Conservation (phyloP, 2,113 vertebrate species). For the Plectropomus leopardus region DNA sequence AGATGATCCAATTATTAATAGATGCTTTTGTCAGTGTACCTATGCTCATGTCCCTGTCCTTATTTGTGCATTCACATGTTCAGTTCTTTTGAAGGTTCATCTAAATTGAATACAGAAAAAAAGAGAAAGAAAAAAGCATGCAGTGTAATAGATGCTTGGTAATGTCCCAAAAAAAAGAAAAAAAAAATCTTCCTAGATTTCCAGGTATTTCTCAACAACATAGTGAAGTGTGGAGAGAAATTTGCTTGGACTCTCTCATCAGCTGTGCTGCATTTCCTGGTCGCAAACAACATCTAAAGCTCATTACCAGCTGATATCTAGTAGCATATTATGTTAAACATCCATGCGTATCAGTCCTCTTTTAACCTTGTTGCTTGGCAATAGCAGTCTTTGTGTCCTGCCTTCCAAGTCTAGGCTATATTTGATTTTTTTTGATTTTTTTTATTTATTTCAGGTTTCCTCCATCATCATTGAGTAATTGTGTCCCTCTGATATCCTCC, state of each 20-base stretch:
- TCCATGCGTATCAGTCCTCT: conserved; percentile 8
- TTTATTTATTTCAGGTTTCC: conserved; percentile 26
- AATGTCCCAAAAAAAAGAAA: conserved; percentile 29
- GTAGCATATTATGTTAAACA: conserved; percentile 49
- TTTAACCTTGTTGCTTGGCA: conserved; percentile 55
- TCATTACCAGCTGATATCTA: conserved; percentile 43
- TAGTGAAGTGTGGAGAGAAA: neutral
- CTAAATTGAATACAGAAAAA: conserved; percentile 49
- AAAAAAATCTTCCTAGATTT: neutral
- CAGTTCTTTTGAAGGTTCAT: conserved; percentile 51
- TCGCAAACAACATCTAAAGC: conserved; percentile 32
- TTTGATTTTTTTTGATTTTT: conserved; percentile 36
- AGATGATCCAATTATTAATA: conserved; percentile 73
- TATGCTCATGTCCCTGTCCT: conserved; percentile 48
- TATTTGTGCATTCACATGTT: conserved; percentile 64
- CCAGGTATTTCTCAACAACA: conserved; percentile 29
- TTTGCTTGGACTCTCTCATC: conserved; percentile 26
- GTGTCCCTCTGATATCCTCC: neutral
- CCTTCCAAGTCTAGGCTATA: conserved; percentile 1
- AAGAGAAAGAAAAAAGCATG: neutral
- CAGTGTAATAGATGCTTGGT: conserved; percentile 3
- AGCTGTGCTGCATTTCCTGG: conserved; percentile 33
- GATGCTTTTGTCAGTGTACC: conserved; percentile 63
- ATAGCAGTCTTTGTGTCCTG: conserved; percentile 41
- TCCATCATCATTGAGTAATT: conserved; percentile 41